Conservation (phyloP, 2,888 invertebrate species). For the Drosophila setosimentum region DNA sequence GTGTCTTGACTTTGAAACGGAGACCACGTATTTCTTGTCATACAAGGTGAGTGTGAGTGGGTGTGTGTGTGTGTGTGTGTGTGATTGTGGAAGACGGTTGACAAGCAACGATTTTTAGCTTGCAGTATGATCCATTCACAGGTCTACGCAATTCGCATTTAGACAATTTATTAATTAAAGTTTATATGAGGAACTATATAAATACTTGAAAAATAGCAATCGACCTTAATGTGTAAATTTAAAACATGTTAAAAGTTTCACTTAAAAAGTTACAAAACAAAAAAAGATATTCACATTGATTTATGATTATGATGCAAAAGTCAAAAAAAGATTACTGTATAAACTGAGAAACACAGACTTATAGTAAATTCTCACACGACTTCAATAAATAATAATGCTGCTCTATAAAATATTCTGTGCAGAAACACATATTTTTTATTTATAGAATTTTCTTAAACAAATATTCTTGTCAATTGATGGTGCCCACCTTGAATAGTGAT, state of each 20-base stretch:
- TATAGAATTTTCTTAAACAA: background rate
- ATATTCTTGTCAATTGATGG: too few species aligned
- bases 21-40: conserved; percentile 92
- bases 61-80: conserved; percentile 84
- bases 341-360: too few species aligned
- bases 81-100: conserved; percentile 85
- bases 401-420: background rate
- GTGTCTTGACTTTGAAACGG: conserved; percentile 94
- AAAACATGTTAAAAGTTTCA: background rate
- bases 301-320: background rate
- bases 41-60: conserved; percentile 88
- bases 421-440: background rate
- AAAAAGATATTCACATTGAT: too few species aligned
- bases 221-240: background rate
- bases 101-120: conserved; percentile 17
- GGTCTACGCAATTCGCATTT: background rate
- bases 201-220: background rate
- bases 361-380: too few species aligned
- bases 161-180: background rate
- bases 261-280: background rate
- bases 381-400: background rate
- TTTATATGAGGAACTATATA: background rate
- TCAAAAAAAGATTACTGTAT: too few species aligned
- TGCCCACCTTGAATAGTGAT: too few species aligned
- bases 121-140: background rate